Evolutionary conservation across 2,797 vertebrate genomes (phyloP).

Genomic region (Falco columbarius): DNA sequence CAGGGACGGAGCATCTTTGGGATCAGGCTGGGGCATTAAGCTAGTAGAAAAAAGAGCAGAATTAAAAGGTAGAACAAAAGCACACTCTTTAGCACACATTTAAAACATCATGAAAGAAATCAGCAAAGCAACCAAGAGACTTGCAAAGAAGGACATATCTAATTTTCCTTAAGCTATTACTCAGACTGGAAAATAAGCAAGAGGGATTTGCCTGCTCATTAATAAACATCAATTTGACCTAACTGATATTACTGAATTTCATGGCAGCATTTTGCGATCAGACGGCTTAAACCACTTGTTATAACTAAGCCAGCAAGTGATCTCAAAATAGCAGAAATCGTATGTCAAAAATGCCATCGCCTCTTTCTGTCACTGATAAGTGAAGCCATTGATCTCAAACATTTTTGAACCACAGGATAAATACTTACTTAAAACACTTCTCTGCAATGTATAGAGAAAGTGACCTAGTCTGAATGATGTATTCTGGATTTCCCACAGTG

Average conservation of each 20-base stretch:
- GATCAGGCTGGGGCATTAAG: background rate
- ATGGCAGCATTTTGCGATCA: background rate
- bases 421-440: background rate
- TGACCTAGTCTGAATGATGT: background rate
- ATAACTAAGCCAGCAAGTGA: background rate
- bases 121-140: background rate
- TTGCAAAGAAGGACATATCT: background rate
- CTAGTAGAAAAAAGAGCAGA: background rate
- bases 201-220: background rate
- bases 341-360: background rate
- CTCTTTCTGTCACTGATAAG: background rate
- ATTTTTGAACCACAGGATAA: background rate
- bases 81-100: background rate
- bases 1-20: background rate
- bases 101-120: background rate
- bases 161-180: background rate
- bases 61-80: background rate
- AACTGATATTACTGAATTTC: background rate
- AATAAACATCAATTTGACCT: background rate
- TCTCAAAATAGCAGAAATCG: background rate
- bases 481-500: background rate
- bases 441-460: background rate
- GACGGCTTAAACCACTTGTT: background rate
- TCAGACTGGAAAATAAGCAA: background rate
- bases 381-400: background rate